Evolutionary conservation across 2,888 invertebrate genomes (phyloP), one percentile per base, ranked within the genome.

Genomic region (Xanthia icteritia): DNA sequence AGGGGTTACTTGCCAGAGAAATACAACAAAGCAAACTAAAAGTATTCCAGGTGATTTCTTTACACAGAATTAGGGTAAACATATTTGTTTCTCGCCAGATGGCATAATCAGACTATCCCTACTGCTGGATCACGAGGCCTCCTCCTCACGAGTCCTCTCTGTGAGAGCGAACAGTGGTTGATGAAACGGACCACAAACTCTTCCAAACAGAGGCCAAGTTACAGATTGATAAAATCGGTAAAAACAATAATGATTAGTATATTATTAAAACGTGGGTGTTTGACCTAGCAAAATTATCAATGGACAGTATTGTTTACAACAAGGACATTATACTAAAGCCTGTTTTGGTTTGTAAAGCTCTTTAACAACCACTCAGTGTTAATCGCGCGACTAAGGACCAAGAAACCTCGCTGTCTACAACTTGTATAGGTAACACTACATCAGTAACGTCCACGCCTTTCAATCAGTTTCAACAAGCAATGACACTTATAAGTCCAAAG

Each of bases 381-480:
- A 15, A 71, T 63, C 48, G 42, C 39, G 31, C 39, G 36, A 86
- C 64, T 31, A 68, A 77, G 9, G 27, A 66, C 17, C 48, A 20
- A 60, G 54, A 45, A 66, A 61, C 70, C 56, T 79, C 58, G 68
- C 23, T 69, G 42, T 74, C 61, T 42, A 27, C 31, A 68, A 54
- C 31, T 39, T 42, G 51, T 56, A 51, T 58, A 48, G 11, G 13
- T 58, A 13, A 54, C 45, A 66, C 42, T 31, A 60, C 39, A 54
- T 76, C 65, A 31, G 39, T 56, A 65, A 51, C 45, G 39, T 77
- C 58, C n/a, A 78, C 42, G 81, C 72, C 60, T 77, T 76, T 79
- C 82, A 75, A 80, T 76, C 71, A 70, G 64, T 76, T 69, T 65
- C 54, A 70, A 67, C 70, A 45, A 73, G 60, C 64, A 65, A 73